Evolutionary conservation across 2,113 vertebrate species (phyloP), one percentile per base, ranked within the genome.

Genomic region (Athene cunicularia): DNA sequence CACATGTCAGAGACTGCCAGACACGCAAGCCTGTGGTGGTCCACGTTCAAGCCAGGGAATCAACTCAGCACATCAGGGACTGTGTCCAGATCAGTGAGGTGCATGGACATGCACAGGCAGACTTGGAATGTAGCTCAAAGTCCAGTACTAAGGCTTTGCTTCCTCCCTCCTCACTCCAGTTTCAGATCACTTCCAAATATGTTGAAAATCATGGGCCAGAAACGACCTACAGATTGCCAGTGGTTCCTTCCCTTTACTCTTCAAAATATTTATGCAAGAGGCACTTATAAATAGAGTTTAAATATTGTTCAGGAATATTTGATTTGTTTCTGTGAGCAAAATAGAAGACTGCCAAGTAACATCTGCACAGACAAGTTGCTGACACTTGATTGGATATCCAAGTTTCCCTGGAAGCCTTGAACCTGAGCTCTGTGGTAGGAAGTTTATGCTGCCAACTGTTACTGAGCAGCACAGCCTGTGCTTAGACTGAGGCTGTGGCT

Each of bases 51-150:
- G 30, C 24, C 45, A 81, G 39, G 14, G 52, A 66, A 17, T 49
- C 68, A 80, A n/a, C 32, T 92, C 62, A 32, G 64, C 0, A 2
- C 39, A n/a, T 27, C 39, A 45, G 43, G 9, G 14, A 32, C 21
- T 0, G 0, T 66, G 50, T 55, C 63, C 32, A n/a, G 32, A 26
- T 55, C 80, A 60, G 50, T 7, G 50, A 71, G 62, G 14, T 23
- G 5, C 39, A 23, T 8, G 24, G 39, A 17, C 47, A 76, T 39
- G 20, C 23, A 56, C 12, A 49, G 43, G 19, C 7, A 23, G 37
- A 19, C 52, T 72, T 2, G 0, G 30, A 86, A 9, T 0, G 0
- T 11, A 67, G 32, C 63, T 86, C 58, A 53, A 66, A n/a, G 39
- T 72, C 32, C 23, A 20, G n/a, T 45, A 50, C 9, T 55, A 52